Base-by-base conservation (phyloP, 2,888 invertebrate genomes). In the Melanchra persicariae region DNA sequence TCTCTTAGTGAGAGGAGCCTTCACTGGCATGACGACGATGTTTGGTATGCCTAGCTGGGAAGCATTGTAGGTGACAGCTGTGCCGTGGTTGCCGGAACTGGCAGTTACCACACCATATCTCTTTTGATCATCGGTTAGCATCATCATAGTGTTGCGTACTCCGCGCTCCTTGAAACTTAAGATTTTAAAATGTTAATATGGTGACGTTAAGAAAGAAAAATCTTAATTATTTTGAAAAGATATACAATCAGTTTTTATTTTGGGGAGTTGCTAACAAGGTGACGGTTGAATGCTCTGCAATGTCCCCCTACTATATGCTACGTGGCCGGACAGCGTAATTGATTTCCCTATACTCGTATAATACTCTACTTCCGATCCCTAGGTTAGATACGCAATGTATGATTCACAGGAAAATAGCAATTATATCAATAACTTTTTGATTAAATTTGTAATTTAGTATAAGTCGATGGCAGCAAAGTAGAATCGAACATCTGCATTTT, bases 91-190 rank as follows among this genome's bases (percentile, higher is more conserved):
- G 0, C 99, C 99, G 47, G 98, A 97, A 1, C 98, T 98, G 0
- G 99, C 99, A 1, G 99, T 97, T 70, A 98, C 97, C 0, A 99
- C 98, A 2, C 99, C 99, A 55, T 90, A 93, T 77, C 95, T 96
- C 89, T 97, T 97, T 89, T 98, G 97, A 26, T 98, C 98, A 26
- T 97, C 97, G 2, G 96, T 92, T 9, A 99, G 92, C 93, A 97
- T 97, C 83, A 98, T 89, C 66, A 99, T 94, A 0, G 98, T 97
- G 88, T 98, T 98, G 30, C 98, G 96, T 0, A 99, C 99, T 1
- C 99, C 99, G 74, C 99, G 97, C 91, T 99, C 99, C 92, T 99
- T 99, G 91, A 99, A 99, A 93, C 99, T 98, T 30, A 54, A 30
- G 6, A 79, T 51, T 70, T 26, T 6, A 70, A 30, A 22, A 26